phyloP scores from a whole-genome alignment of 1,140 invertebrate species.

The Meteorus sp. region DNA sequence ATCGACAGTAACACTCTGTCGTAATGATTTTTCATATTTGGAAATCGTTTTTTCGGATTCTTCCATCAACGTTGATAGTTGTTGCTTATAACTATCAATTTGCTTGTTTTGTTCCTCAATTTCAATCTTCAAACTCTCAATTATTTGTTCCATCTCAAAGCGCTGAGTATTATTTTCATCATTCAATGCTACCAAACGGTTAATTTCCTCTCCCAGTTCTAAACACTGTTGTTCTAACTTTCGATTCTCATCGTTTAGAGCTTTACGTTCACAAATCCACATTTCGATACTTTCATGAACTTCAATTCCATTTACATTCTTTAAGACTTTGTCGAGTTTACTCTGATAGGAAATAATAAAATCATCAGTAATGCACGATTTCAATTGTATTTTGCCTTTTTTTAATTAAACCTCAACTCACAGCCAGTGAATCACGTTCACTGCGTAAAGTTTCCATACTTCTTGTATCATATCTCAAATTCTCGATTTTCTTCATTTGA shows the following conservation, averaged over 20 bases:
- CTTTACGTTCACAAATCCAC: conserved; percentile 1
- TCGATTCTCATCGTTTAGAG: conserved; percentile 6
- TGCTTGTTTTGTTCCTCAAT: not conserved
- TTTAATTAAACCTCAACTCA: conserved; percentile 4
- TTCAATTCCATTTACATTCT: conserved; percentile 4
- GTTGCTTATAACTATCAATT: conserved; percentile 12
- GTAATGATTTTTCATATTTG: not conserved
- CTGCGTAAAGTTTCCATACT: not conserved
- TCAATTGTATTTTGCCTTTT: not conserved
- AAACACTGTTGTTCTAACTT: conserved; percentile 2
- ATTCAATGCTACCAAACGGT: conserved; percentile 5
- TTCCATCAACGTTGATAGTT: conserved; percentile 2
- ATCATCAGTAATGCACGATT: not conserved
- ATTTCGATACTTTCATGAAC: conserved; percentile 6
- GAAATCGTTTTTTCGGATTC: not conserved
- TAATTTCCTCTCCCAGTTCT: conserved; percentile 12
- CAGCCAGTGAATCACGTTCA: conserved; percentile 14
- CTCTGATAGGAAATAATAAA: not conserved
- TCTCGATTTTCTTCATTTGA: not conserved
- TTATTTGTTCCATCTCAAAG: not conserved
- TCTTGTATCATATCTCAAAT: not conserved
- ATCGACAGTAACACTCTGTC: not conserved
- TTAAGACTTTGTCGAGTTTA: conserved; percentile 1
- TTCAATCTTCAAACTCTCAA: conserved; percentile 9
- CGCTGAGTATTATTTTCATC: conserved; percentile 5